Evolutionary conservation across 2,888 invertebrate species (phyloP), one percentile per base, ranked within the genome.

Genomic region (Sceliomorpha sp.): DNA sequence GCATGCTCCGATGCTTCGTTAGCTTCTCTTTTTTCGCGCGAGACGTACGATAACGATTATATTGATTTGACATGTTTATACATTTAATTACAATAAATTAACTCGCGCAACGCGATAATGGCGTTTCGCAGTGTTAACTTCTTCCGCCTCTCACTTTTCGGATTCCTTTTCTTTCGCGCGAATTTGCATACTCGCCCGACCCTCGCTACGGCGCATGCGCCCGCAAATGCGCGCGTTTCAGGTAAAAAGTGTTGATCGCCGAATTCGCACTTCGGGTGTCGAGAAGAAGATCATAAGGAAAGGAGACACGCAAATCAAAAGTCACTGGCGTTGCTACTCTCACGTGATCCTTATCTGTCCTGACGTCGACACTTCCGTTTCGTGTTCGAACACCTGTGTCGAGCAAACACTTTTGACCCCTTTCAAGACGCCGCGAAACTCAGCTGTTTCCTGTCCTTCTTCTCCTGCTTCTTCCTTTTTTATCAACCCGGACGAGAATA

Each of bases 221-320:
- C 27, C 44, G 13, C 45, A 32, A 44, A 34, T 27, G 29, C 55
- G 40, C 27, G 56, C 13, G 17, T n/a, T 14, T 12, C 26, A 12
- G 20, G 45, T 58, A 58, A 73, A 73, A 73, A 78, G 83, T 74
- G 82, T 82, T 82, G 81, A 84, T 82, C 78, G 81, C 75, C 47
- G 72, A 82, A 82, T 83, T 82, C 80, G 78, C 83, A 77, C 84
- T 82, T 84, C 79, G 78, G 51, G 36, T 55, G 36, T n/a, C n/a
- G 20, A 39, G 45, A 15, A 8, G n/a, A n/a, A n/a, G 26, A 24
- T 10, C 10, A 10, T 2, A 40, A 12, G 26, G 24, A 40, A 15
- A 13, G 9, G 36, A 50, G 24, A 47, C 34, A 45, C 27, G 47
- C 36, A 55, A 32, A 34, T 63, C 37, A 37, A 34, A 51, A 62